Evolutionary conservation across 2,797 vertebrate genomes (phyloP).

Genomic region (Paguma larvata): DNA sequence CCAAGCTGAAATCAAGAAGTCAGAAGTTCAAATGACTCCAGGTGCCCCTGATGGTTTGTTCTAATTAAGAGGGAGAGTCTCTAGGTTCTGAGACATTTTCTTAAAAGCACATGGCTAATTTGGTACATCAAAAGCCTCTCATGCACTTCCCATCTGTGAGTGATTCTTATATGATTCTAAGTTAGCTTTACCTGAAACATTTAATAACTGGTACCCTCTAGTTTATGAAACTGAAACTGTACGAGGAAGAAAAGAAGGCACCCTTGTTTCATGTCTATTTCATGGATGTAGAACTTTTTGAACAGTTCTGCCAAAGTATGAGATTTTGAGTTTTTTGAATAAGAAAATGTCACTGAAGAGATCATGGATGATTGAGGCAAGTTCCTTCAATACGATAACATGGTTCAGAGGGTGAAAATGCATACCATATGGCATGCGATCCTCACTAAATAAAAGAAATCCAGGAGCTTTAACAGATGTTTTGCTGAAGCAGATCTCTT

Average conservation of each 20-base stretch:
- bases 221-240: not conserved
- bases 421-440: not conserved
- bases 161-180: not conserved
- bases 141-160: not conserved
- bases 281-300: constrained; percentile 9
- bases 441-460: not conserved
- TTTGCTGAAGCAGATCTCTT: constrained; percentile 67
- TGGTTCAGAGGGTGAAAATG: constrained; percentile 47
- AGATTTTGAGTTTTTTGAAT: constrained; percentile 69
- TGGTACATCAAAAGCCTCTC: not conserved
- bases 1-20: too few species aligned
- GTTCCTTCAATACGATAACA: constrained; percentile 66
- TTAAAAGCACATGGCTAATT: not conserved
- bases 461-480: constrained; percentile 55
- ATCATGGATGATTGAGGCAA: constrained; percentile 68
- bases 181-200: not conserved
- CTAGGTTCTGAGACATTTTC: not conserved
- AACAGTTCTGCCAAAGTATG: not conserved
- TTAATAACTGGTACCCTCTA: not conserved
- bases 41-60: not conserved
- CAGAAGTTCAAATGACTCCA: too few species aligned
- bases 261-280: not conserved
- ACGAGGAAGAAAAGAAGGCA: not conserved
- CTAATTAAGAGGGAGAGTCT: not conserved
- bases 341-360: constrained; percentile 74